Evolutionary conservation across 2,888 invertebrate genomes (phyloP), one percentile per base, ranked within the genome.

Genomic region (Gerosis bhagava): DNA sequence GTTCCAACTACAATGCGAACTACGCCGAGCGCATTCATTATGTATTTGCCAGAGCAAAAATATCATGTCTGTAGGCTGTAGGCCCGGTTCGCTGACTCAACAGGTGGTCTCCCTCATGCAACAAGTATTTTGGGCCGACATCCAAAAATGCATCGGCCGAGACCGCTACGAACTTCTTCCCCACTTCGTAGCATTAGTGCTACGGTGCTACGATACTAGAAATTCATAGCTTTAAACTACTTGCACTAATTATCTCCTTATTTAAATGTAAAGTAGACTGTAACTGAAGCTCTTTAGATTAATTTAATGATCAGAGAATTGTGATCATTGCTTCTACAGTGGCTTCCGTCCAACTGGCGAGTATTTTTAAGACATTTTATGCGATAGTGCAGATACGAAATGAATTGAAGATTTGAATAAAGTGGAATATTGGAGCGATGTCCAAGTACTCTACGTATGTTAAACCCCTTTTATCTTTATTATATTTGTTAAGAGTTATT

Each of bases 61-160:
- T 83, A 73, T 72, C 71, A 53, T 48, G 51, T 62, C 62, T 29
- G 43, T 21, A 28, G 49, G 37, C 54, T 49, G 73, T 72, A 73
- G 73, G 73, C 67, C 60, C 63, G 67, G 59, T 49, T 16, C 7
- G 24, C 10, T 35, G 56, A 28, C 58, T 82, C 87, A 87, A 88
- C 87, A 87, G 84, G 87, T 87, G 63, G 63, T 62, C 53, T 57
- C 60, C 77, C 82, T 67, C 73, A 69, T 78, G 87, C 87, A 87
- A 87, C 87, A 87, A 83, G 87, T 87, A 74, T 77, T 60, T 76
- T 84, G 86, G 87, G 87, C 86, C 76, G 82, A 68, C 77, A 77
- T 86, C 87, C 87, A 88, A 88, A 88, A 88, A 87, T 87, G 87
- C 87, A 88, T 76, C 82, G 82, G 72, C 70, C 61, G 53, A 36